These are phyloP conservation scores for Polylopha cassiicola DNA, from an alignment of 2,888 invertebrate genomes.

Conservation along the genomic window DNA sequence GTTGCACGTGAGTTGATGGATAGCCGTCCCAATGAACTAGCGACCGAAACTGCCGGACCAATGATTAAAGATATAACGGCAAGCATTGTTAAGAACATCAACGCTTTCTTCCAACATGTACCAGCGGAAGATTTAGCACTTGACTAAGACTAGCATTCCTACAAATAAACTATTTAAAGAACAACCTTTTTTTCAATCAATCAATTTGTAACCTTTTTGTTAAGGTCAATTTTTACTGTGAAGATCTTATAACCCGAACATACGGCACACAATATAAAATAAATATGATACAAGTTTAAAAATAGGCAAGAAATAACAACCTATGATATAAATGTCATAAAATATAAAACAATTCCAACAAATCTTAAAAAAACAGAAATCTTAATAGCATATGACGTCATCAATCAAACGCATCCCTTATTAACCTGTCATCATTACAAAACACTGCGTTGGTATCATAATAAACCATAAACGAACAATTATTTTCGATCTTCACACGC, in stretches of 20 bases:
- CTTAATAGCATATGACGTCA: conserved; percentile 5
- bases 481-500: conserved; percentile 66
- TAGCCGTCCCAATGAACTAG: conserved; percentile 40
- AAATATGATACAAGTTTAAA: too few species aligned
- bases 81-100: conserved; percentile 34
- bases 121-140: conserved; percentile 33
- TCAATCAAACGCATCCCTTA: conserved; percentile 17
- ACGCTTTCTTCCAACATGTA: conserved; percentile 32
- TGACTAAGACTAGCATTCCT: conserved; percentile 22
- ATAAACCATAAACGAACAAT: conserved; percentile 62
- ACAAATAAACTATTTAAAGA: too few species aligned
- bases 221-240: too few species aligned
- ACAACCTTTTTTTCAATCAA: too few species aligned
- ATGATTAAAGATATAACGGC: conserved; percentile 36
- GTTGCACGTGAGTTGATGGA: conserved; percentile 39
- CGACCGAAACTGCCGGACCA: conserved; percentile 43
- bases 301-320: too few species aligned
- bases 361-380: conserved; percentile 20
- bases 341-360: too few species aligned
- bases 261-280: too few species aligned
- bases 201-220: too few species aligned
- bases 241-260: too few species aligned
- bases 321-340: too few species aligned
- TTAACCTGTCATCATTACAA: conserved; percentile 61
- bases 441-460: conserved; percentile 66